Evolutionary conservation across 2,113 vertebrate species (phyloP), one percentile per base, ranked within the genome.

Genomic region (Campylomormyrus tamandua): DNA sequence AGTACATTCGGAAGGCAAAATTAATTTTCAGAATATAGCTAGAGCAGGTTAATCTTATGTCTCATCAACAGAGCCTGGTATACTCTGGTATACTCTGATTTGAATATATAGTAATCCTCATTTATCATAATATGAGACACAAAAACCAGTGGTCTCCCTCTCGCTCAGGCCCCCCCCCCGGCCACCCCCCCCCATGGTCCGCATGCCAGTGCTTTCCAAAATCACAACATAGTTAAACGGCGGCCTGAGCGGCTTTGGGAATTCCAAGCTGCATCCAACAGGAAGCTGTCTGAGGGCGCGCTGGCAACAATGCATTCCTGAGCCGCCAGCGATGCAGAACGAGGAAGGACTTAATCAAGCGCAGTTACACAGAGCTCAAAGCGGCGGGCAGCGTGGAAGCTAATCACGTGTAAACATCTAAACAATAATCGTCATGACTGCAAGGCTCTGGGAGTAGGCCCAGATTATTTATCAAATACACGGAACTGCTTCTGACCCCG

Each of bases 211-310:
- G 35, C 74, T 7, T 77, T 42, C 74, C 74, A 19, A 77, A 77
- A 77, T 42, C 70, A 77, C 35, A 39, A 77, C 94, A 94, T 95
- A 95, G 95, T 94, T 96, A 95, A 94, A 93, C 93, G 94, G 93
- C 92, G 93, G 90, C 93, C 91, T 94, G 94, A 96, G 96, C 95
- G 95, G 95, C 94, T 95, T 91, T 93, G 93, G 93, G 94, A 95
- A 94, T 93, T 91, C 93, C 93, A 92, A 95, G 94, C 35, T 91
- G 90, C 91, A 90, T 91, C 92, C 93, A 93, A 94, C 92, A 87
- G 87, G 93, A 94, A 94, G 92, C 90, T 77, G 70, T 89, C 19
- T 80, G 85, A 39, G 46, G 74, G 13, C 42, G 49, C 39, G 8
- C 90, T 88, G 93, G 83, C 91, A 94, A 94, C 93, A 93, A 95